These are phyloP conservation scores for Galendromus occidentalis DNA, from an alignment of 1,140 invertebrate species.

Conservation along the genomic window DNA sequence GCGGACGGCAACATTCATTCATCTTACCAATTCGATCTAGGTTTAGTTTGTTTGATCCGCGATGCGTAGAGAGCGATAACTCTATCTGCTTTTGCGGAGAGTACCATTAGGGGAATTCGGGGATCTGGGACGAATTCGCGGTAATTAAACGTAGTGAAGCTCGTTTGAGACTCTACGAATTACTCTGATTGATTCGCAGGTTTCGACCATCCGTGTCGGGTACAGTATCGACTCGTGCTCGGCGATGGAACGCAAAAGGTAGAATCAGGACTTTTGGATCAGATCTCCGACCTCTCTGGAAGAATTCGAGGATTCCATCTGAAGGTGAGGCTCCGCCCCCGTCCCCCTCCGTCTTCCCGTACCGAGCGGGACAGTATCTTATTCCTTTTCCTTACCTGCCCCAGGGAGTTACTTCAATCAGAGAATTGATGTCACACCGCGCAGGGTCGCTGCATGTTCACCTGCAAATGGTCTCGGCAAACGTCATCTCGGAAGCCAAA, in stretches of 20 bases:
- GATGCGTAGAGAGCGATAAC: no score
- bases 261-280: slow-evolving; percentile 55
- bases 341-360: slow-evolving; percentile 7
- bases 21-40: no score
- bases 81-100: no score
- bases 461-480: slow-evolving; percentile 52
- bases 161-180: no score
- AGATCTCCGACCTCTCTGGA: slow-evolving; percentile 50
- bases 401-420: slow-evolving; percentile 20
- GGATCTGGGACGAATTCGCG: no score
- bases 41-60: no score
- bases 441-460: slow-evolving; percentile 39
- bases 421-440: slow-evolving; percentile 25
- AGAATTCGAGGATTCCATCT: slow-evolving; percentile 51
- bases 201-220: slow-evolving; percentile 56
- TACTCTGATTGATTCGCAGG: slow-evolving; percentile 31
- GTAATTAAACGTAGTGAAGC: no score
- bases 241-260: slow-evolving; percentile 48
- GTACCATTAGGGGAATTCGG: no score
- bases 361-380: neutral
- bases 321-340: slow-evolving; percentile 31
- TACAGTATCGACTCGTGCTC: slow-evolving; percentile 46
- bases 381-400: slow-evolving; percentile 10
- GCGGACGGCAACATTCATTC: no score
- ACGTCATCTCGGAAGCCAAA: slow-evolving; percentile 47